Evolutionary conservation across 2,888 invertebrate species (phyloP).

Genomic region (Carterocephalus palaemon): DNA sequence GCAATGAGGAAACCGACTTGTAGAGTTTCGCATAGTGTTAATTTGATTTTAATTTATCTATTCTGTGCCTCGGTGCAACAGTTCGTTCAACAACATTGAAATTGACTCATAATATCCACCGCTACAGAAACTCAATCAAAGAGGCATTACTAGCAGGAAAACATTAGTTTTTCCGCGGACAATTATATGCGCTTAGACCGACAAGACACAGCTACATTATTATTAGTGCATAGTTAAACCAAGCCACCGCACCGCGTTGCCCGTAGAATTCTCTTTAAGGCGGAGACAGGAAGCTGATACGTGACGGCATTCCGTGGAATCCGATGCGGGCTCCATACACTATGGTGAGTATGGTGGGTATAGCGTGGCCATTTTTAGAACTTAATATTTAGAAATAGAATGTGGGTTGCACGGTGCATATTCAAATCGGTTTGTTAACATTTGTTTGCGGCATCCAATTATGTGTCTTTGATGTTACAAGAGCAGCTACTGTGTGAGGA

Average conservation of each 20-base stretch:
- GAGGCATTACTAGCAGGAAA: constrained; percentile 13
- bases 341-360: constrained; percentile 28
- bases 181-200: constrained; percentile 16
- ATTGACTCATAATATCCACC: no score
- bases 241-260: constrained; percentile 35
- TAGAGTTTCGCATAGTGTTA: no score
- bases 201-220: constrained; percentile 15
- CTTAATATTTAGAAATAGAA: constrained; percentile 28
- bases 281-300: constrained; percentile 52
- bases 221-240: constrained; percentile 37
- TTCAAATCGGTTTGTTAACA: constrained; percentile 31
- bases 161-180: constrained; percentile 12
- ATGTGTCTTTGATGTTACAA: no score
- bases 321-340: constrained; percentile 34
- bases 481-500: no score
- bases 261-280: constrained; percentile 50
- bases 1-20: no score
- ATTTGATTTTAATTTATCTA: no score
- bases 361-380: constrained; percentile 50
- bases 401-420: constrained; percentile 38
- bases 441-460: no score
- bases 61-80: no score
- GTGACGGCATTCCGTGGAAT: constrained; percentile 53
- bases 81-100: no score
- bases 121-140: constrained; percentile 9